Conservation (phyloP, 2,888 invertebrate genomes). For the Eugnorisma glareosa region DNA sequence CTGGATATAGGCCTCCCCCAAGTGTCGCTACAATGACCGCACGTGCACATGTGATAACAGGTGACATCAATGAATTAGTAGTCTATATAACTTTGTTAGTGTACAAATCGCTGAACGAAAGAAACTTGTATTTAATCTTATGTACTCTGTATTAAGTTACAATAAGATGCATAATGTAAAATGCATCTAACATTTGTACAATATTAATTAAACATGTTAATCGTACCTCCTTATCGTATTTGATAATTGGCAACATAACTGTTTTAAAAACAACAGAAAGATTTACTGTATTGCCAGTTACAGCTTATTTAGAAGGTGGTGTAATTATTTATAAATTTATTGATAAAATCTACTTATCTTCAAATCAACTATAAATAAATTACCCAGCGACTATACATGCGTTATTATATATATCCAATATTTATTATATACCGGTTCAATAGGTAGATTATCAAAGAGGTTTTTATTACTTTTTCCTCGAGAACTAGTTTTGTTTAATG, state of each 20-base stretch:
- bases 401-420: neutral
- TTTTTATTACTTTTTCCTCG: conserved; percentile 23
- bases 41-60: too few species aligned
- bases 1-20: too few species aligned
- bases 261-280: neutral
- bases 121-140: neutral
- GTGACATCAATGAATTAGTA: neutral
- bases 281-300: neutral
- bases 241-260: neutral
- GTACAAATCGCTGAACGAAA: neutral
- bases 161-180: too few species aligned
- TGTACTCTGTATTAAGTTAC: too few species aligned
- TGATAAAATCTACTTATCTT: neutral
- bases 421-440: neutral
- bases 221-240: neutral
- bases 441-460: neutral
- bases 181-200: neutral
- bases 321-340: neutral
- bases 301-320: neutral
- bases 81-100: neutral
- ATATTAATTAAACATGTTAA: neutral
- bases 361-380: neutral
- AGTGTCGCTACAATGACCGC: too few species aligned
- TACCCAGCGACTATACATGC: too few species aligned
- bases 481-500: conserved; percentile 19